Conservation (phyloP, 1,140 invertebrate genomes). For the Cyclargus thomasi region DNA sequence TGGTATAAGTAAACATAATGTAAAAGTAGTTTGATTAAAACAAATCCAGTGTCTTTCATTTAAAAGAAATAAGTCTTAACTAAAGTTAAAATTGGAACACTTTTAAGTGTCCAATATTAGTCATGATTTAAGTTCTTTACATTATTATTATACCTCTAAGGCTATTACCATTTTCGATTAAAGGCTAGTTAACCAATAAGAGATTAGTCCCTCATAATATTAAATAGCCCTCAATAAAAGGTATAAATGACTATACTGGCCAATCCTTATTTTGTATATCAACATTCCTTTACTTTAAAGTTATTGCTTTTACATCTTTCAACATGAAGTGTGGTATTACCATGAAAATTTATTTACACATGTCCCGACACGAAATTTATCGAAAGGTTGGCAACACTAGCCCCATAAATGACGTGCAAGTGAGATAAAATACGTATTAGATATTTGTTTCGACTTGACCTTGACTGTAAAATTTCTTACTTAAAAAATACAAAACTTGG, state of each 20-base stretch:
- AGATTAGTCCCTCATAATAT: background rate
- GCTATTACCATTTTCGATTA: no score
- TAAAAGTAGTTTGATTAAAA: no score
- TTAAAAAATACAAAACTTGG: no score
- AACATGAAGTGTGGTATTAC: background rate
- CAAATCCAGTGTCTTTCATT: background rate
- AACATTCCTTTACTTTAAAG: background rate
- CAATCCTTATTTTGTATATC: background rate
- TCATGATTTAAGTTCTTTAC: background rate
- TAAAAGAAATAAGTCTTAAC: background rate
- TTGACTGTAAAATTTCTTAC: no score
- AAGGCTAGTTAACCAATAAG: background rate
- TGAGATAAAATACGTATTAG: no score
- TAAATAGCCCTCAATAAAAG: background rate
- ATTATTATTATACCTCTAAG: background rate
- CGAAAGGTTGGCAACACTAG: background rate
- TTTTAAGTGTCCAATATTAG: background rate
- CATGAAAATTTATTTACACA: background rate
- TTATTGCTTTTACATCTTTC: background rate
- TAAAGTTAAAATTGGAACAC: background rate
- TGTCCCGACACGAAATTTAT: background rate
- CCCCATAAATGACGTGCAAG: background rate
- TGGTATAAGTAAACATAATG: no score
- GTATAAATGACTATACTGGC: slow-evolving; percentile 13
- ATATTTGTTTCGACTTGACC: no score